Percentiles rank a stretch among this genome's conserved stretches.
Conservation (phyloP, 2,113 vertebrate species). For the Aegithalos caudatus region DNA sequence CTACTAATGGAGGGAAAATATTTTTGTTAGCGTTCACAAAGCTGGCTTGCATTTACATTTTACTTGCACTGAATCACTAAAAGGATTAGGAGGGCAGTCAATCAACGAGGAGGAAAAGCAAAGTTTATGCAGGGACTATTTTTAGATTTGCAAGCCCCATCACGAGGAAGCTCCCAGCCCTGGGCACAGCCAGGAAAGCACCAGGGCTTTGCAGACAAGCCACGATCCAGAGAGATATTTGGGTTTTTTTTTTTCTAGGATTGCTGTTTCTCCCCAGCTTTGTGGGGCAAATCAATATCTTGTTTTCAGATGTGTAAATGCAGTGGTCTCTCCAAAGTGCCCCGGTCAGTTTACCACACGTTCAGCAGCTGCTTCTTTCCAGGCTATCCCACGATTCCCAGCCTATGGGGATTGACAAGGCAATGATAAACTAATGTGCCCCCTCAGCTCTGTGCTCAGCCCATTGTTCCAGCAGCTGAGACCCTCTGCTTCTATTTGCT, state of each 20-base stretch:
- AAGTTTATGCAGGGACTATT: conserved; percentile 11
- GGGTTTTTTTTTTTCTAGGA: conserved; percentile 59
- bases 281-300: conserved; percentile 79
- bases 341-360: conserved; percentile 81
- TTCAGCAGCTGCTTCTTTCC: conserved; percentile 98
- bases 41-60: conserved; percentile 4
- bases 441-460: conserved; percentile 90
- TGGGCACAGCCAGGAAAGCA: background rate
- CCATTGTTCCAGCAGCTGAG: conserved; percentile 95
- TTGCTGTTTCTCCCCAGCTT: conserved; percentile 60
- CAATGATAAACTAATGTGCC: conserved; percentile 98
- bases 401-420: conserved; percentile 98
- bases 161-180: background rate
- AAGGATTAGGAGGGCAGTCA: conserved; percentile 29
- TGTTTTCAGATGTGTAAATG: conserved; percentile 82
- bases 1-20: background rate
- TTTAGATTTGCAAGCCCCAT: background rate
- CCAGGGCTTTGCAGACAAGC: background rate
- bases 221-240: too few relatives aligned
- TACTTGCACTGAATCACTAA: background rate
- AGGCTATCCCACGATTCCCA: conserved; percentile 93
- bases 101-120: background rate
- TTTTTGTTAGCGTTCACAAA: background rate
- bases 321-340: conserved; percentile 76
- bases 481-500: conserved; percentile 99